Conservation (phyloP, 2,888 invertebrate genomes). For the Catonia carolina region DNA sequence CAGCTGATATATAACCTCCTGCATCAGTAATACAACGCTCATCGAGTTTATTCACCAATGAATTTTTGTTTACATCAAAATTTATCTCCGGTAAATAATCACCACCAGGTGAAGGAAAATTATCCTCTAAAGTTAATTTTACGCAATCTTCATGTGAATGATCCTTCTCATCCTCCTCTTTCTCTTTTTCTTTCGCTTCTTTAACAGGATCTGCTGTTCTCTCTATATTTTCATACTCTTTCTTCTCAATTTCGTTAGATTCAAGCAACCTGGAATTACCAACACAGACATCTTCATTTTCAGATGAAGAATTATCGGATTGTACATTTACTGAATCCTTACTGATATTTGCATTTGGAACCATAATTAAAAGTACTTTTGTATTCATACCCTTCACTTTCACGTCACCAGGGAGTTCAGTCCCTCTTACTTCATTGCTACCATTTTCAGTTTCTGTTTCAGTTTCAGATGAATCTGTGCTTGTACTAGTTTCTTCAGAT, state of each 20-base stretch:
- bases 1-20: neutral
- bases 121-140: neutral
- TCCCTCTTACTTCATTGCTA: neutral
- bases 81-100: no score
- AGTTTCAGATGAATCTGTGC: neutral
- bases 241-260: neutral
- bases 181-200: neutral
- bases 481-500: neutral
- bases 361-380: conserved; percentile 18
- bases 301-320: conserved; percentile 10
- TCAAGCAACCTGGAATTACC: neutral
- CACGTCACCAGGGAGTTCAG: neutral
- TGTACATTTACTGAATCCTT: neutral
- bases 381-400: conserved; percentile 10
- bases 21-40: neutral
- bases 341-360: conserved; percentile 13
- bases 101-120: no score
- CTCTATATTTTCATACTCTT: neutral
- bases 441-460: conserved; percentile 6
- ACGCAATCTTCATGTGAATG: neutral
- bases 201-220: neutral
- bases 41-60: conserved; percentile 3
- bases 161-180: neutral
- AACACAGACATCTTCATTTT: conserved; percentile 25
- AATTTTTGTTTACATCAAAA: no score